Base-by-base conservation (phyloP, 2,113 vertebrate genomes). In the Rhizomys pruinosus region DNA sequence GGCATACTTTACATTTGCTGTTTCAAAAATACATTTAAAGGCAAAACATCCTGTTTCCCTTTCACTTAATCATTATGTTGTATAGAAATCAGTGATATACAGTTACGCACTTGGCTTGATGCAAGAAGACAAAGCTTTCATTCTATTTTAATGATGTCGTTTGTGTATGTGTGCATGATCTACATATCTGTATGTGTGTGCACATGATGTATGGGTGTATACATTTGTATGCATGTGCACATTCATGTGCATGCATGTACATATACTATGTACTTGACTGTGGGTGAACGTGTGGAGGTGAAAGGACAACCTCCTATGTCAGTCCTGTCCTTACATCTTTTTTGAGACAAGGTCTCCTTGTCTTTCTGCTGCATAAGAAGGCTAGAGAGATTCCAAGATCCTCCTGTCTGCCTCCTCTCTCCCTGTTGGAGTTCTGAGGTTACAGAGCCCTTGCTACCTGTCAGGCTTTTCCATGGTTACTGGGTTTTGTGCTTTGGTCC, bases 71-170 rank as follows among this genome's bases (percentile, higher is more conserved):
- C 74, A 76, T 79, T 71, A 27, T 68, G 27, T 86, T 55, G 32
- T 89, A 1, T 77, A 68, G 61, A 91, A 76, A 91, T 64, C 63
- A 61, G 32, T 47, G 34, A 7, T 47, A 42, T 42, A 19, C 13
- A 82, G 78, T 52, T 69, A 52, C 32, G n/a, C 13, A 15, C 19
- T 84, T 64, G 37, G 5, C 64, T 95, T 29, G 34, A 5, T 37
- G 80, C 44, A 89, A 78, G 59, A 92, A 91, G 52, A 89, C 29
- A 68, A 63, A 44, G 55, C 79, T 89, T 93, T 47, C 17, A 13
- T 85, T 84, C 69, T 93, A 47, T 82, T 93, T 73, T 69, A 47
- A 79, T 78, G 52, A 13, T 9, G 4, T 17, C 3, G 16, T 59
- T 23, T 29, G 37, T 10, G 32, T 2, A 2, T 39, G 37, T 27